These are phyloP conservation scores for Trissolcus basalis DNA, from an alignment of 1,140 invertebrate species.

Conservation along the genomic window DNA sequence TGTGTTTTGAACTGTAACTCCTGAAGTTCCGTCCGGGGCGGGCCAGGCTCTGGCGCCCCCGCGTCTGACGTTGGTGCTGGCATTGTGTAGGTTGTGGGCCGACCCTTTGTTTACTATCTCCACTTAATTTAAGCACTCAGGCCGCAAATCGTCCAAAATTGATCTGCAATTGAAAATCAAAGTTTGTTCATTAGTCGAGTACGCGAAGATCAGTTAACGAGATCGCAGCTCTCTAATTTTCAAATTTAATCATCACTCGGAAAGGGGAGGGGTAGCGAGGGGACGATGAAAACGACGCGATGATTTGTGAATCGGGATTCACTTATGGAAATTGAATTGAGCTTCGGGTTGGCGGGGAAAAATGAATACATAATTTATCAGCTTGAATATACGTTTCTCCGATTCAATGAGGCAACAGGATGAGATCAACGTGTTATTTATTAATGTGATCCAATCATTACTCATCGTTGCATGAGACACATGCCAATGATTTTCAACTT, in stretches of 20 bases:
- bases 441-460: conserved; percentile 52
- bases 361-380: conserved; percentile 26
- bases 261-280: no score
- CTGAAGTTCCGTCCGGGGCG: conserved; percentile 90
- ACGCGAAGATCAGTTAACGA: no score
- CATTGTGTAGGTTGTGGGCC: conserved; percentile 66
- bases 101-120: conserved; percentile 30
- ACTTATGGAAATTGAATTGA: conserved; percentile 1
- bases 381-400: neutral
- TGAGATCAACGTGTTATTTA: conserved; percentile 53
- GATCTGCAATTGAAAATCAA: conserved; percentile 34
- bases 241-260: no score
- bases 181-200: neutral
- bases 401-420: conserved; percentile 11
- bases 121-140: conserved; percentile 23
- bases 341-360: neutral
- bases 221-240: no score
- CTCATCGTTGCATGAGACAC: conserved; percentile 20
- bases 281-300: no score
- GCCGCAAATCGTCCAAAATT: conserved; percentile 21
- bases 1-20: conserved; percentile 91
- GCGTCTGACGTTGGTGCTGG: conserved; percentile 79
- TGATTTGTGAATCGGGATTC: neutral
- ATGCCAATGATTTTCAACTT: no score
- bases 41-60: conserved; percentile 79